phyloP scores from a whole-genome alignment of 2,888 invertebrate species.

The Leucania comma region DNA sequence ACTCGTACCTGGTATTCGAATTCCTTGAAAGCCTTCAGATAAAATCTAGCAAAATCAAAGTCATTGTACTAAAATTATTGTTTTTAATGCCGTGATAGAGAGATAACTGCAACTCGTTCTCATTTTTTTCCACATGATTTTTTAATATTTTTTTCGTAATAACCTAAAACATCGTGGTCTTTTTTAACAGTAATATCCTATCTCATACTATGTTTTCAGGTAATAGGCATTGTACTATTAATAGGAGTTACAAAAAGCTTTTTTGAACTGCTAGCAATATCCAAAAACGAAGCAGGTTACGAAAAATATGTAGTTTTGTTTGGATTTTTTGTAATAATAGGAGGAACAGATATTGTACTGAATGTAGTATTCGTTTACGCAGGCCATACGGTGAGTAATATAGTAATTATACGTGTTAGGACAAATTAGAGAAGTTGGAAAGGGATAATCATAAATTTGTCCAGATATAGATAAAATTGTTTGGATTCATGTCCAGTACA shows the following conservation, averaged over 20 bases:
- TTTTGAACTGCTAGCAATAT: background rate
- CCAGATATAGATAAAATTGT: no score
- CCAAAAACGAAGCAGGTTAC: background rate
- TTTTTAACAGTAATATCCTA: background rate
- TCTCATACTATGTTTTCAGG: conserved; percentile 12
- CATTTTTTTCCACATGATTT: no score
- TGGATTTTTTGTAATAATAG: conserved; percentile 13
- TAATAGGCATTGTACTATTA: conserved; percentile 17
- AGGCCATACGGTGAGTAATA: conserved; percentile 28
- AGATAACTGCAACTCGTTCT: no score
- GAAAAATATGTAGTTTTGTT: background rate
- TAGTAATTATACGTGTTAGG: background rate
- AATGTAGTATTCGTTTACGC: conserved; percentile 32
- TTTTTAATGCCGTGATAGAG: no score
- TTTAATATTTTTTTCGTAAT: background rate
- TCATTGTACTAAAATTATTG: background rate
- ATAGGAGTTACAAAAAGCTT: background rate
- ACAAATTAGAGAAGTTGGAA: no score
- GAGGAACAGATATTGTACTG: conserved; percentile 33
- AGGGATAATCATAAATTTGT: no score
- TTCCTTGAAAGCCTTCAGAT: background rate
- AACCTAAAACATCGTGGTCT: background rate
- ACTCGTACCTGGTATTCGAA: no score
- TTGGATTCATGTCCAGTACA: no score
- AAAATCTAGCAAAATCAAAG: background rate